Evolutionary conservation across 2,888 invertebrate genomes (phyloP), one percentile per base, ranked within the genome.

Genomic region (Tinea semifulvella): DNA sequence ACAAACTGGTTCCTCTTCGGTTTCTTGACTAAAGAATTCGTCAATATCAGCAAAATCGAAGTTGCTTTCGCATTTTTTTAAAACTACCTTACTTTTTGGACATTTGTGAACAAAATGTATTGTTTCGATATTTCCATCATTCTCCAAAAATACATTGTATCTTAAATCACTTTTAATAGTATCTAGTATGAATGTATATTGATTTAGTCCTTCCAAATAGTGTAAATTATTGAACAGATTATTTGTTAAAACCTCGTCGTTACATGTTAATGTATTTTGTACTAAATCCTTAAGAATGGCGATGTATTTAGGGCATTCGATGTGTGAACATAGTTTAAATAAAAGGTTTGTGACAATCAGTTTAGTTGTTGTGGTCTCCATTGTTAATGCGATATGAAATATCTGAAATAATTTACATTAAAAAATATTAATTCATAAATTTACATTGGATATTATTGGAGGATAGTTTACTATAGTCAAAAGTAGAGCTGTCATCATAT

Each of bases 41-140:
- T 75, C 68, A 8, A 72, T 57, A 48, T 74, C 68, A 2, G 59
- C 63, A 10, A 75, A 56, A 49, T 76, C 74, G 45, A 75, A 74
- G 53, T 71, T 68, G 42, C 50, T 58, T 4, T 26, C 36, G 3
- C 45, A 47, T 39, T 39, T 44, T 10, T 47, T 45, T 17, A 50
- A 45, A 5, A 43, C 46, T 8, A 51, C 42, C 7, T 40, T 47
- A 42, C 47, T 50, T 43, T 55, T 52, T 2, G 59, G 16, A 51
- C 72, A 72, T 56, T 64, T 69, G 45, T 72, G 72, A 35, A 25
- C 26, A 49, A 55, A 68, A 18, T 48, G 48, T 38, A 40, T 47
- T 36, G 56, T 49, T n/a, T 47, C 46, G 18, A 38, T n/a, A 2
- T 18, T 38, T 19, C 3, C 17, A 18, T 18, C 13, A 17, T 17